Evolutionary conservation across 2,888 invertebrate species (phyloP).

Genomic region (Cerceris ruficornis): DNA sequence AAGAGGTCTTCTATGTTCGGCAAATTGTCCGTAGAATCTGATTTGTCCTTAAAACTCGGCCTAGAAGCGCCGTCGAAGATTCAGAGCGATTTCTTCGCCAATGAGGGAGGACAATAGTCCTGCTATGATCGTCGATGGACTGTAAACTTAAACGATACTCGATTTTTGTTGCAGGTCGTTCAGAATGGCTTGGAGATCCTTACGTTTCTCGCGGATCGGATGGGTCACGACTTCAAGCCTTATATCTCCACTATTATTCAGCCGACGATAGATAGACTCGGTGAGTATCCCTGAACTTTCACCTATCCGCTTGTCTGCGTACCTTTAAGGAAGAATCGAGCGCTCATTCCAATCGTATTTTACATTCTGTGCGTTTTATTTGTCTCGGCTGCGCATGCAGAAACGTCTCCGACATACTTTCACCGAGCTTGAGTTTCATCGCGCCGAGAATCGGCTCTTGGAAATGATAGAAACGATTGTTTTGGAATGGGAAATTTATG

Average conservation of each 20-base stretch:
- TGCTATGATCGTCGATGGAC: conserved; percentile 23
- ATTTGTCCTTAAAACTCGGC: conserved; percentile 38
- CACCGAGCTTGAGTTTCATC: no score
- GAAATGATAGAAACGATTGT: no score
- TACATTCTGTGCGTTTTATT: neutral
- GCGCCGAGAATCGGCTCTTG: no score
- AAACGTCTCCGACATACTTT: no score
- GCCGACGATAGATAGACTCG: conserved; percentile 90
- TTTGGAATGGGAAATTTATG: neutral
- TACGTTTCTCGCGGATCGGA: conserved; percentile 91
- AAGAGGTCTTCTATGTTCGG: conserved; percentile 38
- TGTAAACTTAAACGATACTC: conserved; percentile 36
- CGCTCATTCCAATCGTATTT: no score
- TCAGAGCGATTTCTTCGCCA: conserved; percentile 17
- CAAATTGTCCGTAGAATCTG: conserved; percentile 53
- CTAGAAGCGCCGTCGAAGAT: conserved; percentile 20
- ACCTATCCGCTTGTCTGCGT: neutral
- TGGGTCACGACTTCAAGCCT: conserved; percentile 93
- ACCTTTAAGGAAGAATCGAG: neutral
- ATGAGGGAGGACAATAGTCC: conserved; percentile 40
- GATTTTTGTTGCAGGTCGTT: conserved; percentile 87
- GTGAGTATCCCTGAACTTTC: conserved; percentile 78
- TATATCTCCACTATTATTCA: conserved; percentile 93
- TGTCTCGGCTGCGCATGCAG: no score
- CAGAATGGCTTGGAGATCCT: conserved; percentile 95